Evolutionary conservation across 2,113 vertebrate species (phyloP).

Genomic region (Progne subis): DNA sequence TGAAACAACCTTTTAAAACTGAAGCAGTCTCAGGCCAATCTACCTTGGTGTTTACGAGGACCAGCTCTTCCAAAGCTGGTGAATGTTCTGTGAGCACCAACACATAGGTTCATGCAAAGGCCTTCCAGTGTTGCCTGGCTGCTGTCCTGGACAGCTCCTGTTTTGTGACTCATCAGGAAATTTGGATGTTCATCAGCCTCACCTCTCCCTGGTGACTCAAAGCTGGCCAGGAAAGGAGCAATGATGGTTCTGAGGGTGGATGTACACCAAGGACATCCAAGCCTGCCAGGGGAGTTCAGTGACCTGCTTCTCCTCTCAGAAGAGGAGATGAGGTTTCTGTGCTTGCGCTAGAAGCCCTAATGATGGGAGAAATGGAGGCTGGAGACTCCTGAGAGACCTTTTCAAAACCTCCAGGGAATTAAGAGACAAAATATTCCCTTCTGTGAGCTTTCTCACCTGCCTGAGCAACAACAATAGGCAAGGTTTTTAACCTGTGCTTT

Average conservation of each 20-base stretch:
- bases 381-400: neutral
- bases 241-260: neutral
- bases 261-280: neutral
- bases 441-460: neutral
- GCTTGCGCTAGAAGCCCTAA: neutral
- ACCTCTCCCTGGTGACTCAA: neutral
- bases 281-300: neutral
- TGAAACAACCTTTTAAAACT: neutral
- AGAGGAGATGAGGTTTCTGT: neutral
- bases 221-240: neutral
- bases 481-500: neutral
- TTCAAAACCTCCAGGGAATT: neutral
- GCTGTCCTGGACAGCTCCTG: neutral
- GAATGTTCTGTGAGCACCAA: neutral
- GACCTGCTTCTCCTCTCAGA: neutral
- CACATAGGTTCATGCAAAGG: fast-evolving
- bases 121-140: neutral
- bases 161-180: neutral
- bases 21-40: neutral
- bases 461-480: neutral
- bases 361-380: neutral
- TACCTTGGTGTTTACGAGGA: neutral
- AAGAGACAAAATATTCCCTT: neutral
- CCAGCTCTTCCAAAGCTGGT: neutral
- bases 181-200: neutral